These are phyloP conservation scores for Anthopleura xanthogrammica DNA, from an alignment of 92 coral and sea anemone species.

Conservation along the genomic window DNA sequence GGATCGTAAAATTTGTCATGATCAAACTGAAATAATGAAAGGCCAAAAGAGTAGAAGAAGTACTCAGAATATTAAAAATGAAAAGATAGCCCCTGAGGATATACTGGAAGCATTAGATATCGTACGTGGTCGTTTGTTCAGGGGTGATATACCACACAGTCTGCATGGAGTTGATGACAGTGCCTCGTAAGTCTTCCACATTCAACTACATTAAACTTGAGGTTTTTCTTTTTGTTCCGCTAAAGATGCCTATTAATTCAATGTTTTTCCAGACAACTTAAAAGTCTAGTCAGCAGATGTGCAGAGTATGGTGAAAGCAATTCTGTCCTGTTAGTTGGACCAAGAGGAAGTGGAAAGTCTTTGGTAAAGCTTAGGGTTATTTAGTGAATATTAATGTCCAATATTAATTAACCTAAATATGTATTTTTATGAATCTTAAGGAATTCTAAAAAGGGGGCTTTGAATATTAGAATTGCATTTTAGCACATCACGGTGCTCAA, in stretches of 20 bases:
- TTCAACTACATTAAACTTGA: neutral
- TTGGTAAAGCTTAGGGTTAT: neutral
- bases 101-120: constrained; percentile 43
- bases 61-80: neutral
- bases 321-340: constrained; percentile 90
- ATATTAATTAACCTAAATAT: too few relatives aligned
- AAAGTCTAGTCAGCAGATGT: constrained; percentile 77
- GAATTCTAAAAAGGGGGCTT: too few relatives aligned
- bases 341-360: constrained; percentile 96
- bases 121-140: constrained; percentile 78
- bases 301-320: constrained; percentile 96
- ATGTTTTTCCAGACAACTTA: constrained; percentile 58
- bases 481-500: too few relatives aligned
- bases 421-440: too few relatives aligned
- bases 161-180: constrained; percentile 77
- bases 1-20: neutral
- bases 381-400: too few relatives aligned
- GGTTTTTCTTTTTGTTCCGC: neutral
- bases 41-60: constrained; percentile 33
- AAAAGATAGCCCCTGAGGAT: constrained; percentile 25
- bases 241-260: neutral
- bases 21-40: neutral
- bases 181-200: constrained; percentile 45
- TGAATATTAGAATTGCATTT: too few relatives aligned
- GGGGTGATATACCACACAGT: constrained; percentile 56